These are phyloP conservation scores for Parasteatoda lunata DNA, from an alignment of 2,888 invertebrate genomes.

Conservation along the genomic window DNA sequence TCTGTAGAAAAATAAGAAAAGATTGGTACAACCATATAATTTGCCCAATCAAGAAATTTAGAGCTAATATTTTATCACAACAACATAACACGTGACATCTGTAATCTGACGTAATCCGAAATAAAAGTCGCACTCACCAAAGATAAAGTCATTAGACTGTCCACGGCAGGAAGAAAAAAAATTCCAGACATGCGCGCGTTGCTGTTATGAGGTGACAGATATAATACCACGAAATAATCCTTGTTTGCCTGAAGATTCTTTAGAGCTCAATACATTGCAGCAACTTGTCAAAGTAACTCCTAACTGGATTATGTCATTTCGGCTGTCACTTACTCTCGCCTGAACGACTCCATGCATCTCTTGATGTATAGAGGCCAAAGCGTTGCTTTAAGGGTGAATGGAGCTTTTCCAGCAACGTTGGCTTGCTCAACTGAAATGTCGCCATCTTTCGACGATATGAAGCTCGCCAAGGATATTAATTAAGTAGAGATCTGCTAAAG, in stretches of 20 bases:
- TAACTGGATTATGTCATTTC: slow-evolving; percentile 53
- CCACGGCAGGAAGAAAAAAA: neutral
- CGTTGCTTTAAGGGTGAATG: neutral
- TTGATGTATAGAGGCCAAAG: neutral
- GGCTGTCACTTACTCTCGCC: slow-evolving; percentile 40
- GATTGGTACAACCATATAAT: no score
- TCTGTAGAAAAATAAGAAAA: no score
- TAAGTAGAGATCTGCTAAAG: neutral
- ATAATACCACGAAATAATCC: slow-evolving; percentile 22
- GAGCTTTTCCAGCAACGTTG: neutral
- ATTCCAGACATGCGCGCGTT: neutral
- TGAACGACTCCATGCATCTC: slow-evolving; percentile 6
- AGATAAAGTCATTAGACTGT: neutral
- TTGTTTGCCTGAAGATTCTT: slow-evolving; percentile 3
- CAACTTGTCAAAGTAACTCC: slow-evolving; percentile 22
- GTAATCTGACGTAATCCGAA: neutral
- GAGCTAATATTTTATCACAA: no score
- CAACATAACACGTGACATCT: no score
- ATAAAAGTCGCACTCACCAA: neutral
- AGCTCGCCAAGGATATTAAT: neutral
- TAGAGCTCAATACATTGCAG: slow-evolving; percentile 25
- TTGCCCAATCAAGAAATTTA: no score
- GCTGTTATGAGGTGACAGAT: neutral
- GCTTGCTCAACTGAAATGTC: neutral
- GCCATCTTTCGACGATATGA: neutral